A percentile compares a stretch with the other conserved stretches of the same genome.
These are phyloP conservation scores for Lutraria rhynchaena DNA, from an alignment of 1,140 invertebrate species.

Conservation along the genomic window DNA sequence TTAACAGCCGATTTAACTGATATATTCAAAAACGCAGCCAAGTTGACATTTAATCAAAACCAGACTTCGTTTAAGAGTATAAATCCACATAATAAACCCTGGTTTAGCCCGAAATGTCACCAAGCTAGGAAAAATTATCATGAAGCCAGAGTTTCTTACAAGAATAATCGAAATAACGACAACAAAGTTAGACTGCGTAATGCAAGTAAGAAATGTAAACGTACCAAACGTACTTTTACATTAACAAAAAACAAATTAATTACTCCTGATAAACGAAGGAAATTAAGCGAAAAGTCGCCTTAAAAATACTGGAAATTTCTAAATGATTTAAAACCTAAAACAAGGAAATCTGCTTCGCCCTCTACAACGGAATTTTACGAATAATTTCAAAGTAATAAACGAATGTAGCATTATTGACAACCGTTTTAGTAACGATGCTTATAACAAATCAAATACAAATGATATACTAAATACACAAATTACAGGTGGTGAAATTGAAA, in stretches of 20 bases:
- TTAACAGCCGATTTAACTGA: background rate
- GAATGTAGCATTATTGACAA: no score
- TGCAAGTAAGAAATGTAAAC: background rate
- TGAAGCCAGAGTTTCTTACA: no score
- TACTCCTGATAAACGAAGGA: background rate
- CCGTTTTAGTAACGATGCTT: background rate
- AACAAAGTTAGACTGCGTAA: no score
- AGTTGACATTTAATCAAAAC: background rate
- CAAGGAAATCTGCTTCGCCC: background rate
- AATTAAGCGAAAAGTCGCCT: background rate
- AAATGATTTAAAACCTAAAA: constrained; percentile 24
- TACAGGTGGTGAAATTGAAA: constrained; percentile 9
- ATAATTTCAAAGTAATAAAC: constrained; percentile 12
- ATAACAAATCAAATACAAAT: background rate
- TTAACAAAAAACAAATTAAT: background rate
- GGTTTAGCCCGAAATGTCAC: background rate
- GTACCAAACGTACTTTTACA: constrained; percentile 11
- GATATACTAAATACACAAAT: constrained; percentile 2
- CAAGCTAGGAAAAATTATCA: no score
- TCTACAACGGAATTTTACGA: constrained; percentile 22
- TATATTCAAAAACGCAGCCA: background rate
- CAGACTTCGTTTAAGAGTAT: background rate
- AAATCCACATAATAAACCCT: background rate
- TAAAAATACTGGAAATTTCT: constrained; percentile 29
- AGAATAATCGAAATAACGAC: no score